Conservation (phyloP, 2,797 vertebrate species). For the Propithecus perrieri region DNA sequence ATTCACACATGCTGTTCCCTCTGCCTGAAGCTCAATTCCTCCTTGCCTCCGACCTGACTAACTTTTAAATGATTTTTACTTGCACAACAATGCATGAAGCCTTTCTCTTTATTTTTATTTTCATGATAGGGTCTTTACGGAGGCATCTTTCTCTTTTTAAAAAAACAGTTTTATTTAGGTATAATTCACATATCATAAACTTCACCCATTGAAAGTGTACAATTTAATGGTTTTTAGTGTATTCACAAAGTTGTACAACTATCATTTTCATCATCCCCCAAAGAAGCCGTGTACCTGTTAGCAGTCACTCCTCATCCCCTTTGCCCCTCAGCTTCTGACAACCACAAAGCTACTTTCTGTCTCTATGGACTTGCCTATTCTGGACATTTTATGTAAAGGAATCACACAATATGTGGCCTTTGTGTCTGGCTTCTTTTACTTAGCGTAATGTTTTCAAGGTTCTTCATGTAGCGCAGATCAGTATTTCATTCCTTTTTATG, state of each 20-base stretch:
- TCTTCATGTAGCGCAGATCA: neutral
- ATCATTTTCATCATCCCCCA: neutral
- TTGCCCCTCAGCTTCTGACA: neutral
- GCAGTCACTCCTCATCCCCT: neutral
- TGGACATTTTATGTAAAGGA: neutral
- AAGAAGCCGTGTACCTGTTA: neutral
- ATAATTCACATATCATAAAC: neutral
- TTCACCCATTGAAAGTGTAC: neutral
- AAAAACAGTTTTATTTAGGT: conserved; percentile 8
- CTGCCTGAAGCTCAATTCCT: neutral
- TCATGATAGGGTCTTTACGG: neutral
- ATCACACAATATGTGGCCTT: neutral
- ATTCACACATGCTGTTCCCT: neutral
- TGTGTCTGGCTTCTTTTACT: neutral
- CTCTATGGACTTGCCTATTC: neutral
- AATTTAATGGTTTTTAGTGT: neutral
- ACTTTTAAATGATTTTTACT: neutral
- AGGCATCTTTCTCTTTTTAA: neutral
- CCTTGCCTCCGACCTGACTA: neutral
- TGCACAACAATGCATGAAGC: neutral
- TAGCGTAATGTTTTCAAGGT: neutral
- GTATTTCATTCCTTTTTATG: neutral
- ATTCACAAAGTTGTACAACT: neutral
- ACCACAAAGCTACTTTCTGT: neutral
- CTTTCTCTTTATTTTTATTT: neutral